Evolutionary conservation across 2,113 vertebrate species (phyloP), one percentile per base, ranked within the genome.

Genomic region (Piaya cayana): DNA sequence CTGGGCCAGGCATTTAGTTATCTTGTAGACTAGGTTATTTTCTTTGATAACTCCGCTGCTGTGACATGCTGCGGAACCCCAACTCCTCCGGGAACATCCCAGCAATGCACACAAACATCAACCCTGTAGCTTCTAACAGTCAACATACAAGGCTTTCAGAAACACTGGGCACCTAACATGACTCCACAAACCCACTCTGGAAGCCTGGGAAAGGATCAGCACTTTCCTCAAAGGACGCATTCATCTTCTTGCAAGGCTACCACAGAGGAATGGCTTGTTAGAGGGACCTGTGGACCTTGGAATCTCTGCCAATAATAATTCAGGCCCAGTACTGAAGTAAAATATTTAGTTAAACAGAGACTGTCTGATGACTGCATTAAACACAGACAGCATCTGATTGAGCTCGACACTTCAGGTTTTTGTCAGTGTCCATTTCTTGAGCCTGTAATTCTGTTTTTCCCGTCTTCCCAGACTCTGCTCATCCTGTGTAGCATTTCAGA

Each of bases 321-420:
- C 92, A 86, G 39, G 37, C 76, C 68, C 71, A 78, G 75, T 94
- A 96, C 70, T 96, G 72, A 86, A 96, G 43, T 94, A 82, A 97
- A 95, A 96, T 96, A 94, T 96, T 96, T 96, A 92, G 88, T 89
- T 94, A 90, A 97, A 94, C 72, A 64, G 95, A 94, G 90, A 45
- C 94, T 79, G 93, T 92, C 92, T 96, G 94, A 94, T 95, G 85
- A 59, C 85, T 93, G 88, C 65, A 86, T 96, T 95, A 91, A 88
- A 94, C 72, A 90, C 90, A 96, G 85, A n/a, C 5, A 3, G 56
- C 76, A 93, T 92, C 75, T 74, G 79, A 95, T 91, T 11, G 63
- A 91, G 94, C 50, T 92, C 1, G 0, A 65, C 22, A 17, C 77
- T 93, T 90, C 86, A 86, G 77, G 84, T 29, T 90, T 92, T 62